phyloP scores from a whole-genome alignment of 2,113 vertebrate species.

The Hiodon tergisus region DNA sequence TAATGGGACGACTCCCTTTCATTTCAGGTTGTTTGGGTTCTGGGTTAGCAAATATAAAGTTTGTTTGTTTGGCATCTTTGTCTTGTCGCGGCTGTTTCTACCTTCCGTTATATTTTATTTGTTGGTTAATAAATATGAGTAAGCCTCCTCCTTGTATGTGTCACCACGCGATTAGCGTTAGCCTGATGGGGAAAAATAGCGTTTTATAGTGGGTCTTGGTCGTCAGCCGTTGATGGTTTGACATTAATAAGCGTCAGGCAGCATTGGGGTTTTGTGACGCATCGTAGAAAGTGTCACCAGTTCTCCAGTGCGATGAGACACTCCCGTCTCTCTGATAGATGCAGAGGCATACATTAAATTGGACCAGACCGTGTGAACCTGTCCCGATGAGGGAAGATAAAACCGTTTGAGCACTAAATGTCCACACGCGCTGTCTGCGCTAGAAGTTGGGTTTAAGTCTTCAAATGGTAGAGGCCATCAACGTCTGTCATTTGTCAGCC shows the following conservation, averaged over 20 bases:
- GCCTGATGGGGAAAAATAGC: not conserved
- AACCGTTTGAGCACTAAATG: constrained; percentile 18
- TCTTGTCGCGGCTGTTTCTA: no score
- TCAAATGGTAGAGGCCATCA: constrained; percentile 2
- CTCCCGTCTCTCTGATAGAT: not conserved
- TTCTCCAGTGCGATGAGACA: not conserved
- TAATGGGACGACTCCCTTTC: no score
- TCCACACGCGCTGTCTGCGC: constrained; percentile 4
- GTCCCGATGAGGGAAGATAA: constrained; percentile 14
- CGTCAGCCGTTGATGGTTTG: constrained; percentile 6
- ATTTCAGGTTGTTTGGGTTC: no score
- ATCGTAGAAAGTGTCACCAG: constrained; percentile 10
- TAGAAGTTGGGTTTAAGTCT: not conserved
- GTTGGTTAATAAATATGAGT: constrained; percentile 31
- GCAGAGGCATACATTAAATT: constrained; percentile 5
- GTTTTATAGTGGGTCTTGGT: not conserved
- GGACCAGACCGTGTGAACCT: constrained; percentile 3
- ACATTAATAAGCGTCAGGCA: constrained; percentile 16
- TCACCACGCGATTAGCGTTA: constrained; percentile 27
- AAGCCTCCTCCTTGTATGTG: constrained; percentile 30
- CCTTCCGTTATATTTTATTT: no score
- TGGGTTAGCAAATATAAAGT: no score
- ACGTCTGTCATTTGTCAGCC: constrained; percentile 17
- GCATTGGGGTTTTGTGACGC: not conserved
- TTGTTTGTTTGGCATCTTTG: no score